A percentile compares a stretch with the other conserved stretches of the same genome.
Conservation (phyloP, 2,888 invertebrate species). For the Xestia sexstrigata region DNA sequence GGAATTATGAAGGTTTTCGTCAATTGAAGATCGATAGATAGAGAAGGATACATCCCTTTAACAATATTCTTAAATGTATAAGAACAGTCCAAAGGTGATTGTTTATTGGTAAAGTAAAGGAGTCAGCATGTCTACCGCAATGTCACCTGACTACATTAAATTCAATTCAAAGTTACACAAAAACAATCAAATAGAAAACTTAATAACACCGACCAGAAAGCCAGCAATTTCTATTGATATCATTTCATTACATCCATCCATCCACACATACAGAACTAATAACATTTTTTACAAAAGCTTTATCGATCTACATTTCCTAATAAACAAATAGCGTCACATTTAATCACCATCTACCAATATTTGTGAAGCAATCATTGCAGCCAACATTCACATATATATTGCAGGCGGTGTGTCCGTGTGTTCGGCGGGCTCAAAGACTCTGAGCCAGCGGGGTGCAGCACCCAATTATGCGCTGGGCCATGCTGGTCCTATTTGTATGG, state of each 20-base stretch:
- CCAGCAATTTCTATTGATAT: constrained; percentile 48
- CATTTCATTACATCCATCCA: constrained; percentile 27
- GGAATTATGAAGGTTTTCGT: too few species aligned
- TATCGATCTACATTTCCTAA: constrained; percentile 66
- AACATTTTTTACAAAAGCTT: constrained; percentile 55
- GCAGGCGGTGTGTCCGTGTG: constrained; percentile 58
- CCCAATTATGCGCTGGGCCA: constrained; percentile 85
- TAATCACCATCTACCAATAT: constrained; percentile 81
- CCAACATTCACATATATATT: constrained; percentile 71
- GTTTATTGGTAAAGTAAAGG: background rate
- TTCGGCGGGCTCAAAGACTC: constrained; percentile 77
- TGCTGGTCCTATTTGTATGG: constrained; percentile 89
- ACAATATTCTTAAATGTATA: too few species aligned
- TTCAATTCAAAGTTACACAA: constrained; percentile 15
- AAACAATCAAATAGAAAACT: constrained; percentile 24
- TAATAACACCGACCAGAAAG: constrained; percentile 26
- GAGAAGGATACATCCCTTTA: too few species aligned
- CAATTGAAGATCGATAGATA: too few species aligned
- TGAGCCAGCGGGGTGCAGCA: constrained; percentile 85
- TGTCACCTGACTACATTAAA: background rate
- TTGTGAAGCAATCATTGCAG: constrained; percentile 79
- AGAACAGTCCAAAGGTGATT: background rate
- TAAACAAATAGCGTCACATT: constrained; percentile 74
- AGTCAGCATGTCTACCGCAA: constrained; percentile 12
- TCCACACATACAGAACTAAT: constrained; percentile 34